Percentiles rank a stretch among this genome's conserved stretches.
These are phyloP conservation scores for Eurystomus gularis DNA, from an alignment of 2,113 vertebrate species.

Conservation along the genomic window DNA sequence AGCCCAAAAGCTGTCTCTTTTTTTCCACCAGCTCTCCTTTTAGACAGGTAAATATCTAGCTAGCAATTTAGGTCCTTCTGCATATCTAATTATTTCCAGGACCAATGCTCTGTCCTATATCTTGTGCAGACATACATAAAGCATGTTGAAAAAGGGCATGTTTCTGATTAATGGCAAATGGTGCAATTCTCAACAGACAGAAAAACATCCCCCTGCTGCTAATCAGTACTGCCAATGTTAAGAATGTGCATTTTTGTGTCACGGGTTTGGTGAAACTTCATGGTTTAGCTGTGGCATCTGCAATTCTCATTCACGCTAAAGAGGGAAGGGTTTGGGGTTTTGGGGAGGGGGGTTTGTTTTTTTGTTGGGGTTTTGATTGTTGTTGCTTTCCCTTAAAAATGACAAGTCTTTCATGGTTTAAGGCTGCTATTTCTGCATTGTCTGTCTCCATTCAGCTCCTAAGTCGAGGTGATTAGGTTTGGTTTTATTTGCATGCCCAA, in stretches of 20 bases:
- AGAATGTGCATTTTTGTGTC: not conserved
- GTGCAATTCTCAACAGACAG: not conserved
- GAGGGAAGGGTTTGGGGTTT: not conserved
- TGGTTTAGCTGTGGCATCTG: not conserved
- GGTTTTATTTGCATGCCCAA: not conserved
- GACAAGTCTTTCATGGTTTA: not conserved
- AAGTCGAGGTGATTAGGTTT: not conserved
- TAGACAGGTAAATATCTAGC: not conserved
- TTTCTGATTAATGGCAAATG: not conserved
- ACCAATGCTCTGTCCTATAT: not conserved
- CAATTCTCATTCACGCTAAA: not conserved
- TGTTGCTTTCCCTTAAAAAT: not conserved
- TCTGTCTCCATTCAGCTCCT: not conserved
- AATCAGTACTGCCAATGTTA: not conserved
- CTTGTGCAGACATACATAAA: not conserved
- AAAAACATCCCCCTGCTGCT: not conserved
- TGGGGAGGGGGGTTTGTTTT: fast-evolving
- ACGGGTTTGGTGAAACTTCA: not conserved
- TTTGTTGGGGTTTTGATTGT: not conserved
- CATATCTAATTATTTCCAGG: not conserved
- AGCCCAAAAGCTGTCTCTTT: not conserved
- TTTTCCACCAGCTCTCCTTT: not conserved
- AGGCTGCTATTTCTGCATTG: not conserved
- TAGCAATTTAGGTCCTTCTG: not conserved
- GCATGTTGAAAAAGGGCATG: not conserved